A percentile compares a stretch with the other conserved stretches of the same genome.
phyloP scores from a whole-genome alignment of 2,113 vertebrate genomes.

The Octodon degus region DNA sequence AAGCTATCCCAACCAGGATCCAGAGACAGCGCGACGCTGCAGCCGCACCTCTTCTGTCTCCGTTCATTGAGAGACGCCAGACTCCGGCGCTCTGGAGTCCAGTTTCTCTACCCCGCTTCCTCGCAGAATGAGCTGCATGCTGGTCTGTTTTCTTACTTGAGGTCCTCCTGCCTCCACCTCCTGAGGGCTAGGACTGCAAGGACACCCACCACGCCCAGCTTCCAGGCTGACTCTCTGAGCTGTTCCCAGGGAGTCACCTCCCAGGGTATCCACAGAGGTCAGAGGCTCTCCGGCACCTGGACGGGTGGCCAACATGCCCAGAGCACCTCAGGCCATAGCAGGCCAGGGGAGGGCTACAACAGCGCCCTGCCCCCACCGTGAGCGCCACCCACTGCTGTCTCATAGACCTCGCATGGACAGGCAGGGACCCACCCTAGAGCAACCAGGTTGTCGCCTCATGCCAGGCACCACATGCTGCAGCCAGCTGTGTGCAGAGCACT shows the following conservation, averaged over 20 bases:
- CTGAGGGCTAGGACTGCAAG: background rate
- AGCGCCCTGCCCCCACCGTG: background rate
- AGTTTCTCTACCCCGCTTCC: background rate
- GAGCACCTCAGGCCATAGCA: background rate
- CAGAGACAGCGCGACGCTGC: rapidly evolving
- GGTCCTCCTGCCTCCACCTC: background rate
- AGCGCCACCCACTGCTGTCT: background rate
- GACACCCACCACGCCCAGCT: background rate
- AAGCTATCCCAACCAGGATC: background rate
- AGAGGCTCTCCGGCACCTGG: background rate
- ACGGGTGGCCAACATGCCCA: background rate
- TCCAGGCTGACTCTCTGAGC: background rate
- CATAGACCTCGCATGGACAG: background rate
- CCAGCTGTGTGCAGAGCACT: background rate
- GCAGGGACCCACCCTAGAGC: background rate
- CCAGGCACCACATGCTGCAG: background rate
- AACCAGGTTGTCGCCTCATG: background rate
- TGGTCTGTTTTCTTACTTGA: background rate
- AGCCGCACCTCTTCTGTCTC: rapidly evolving
- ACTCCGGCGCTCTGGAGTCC: background rate
- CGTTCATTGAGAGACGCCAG: background rate
- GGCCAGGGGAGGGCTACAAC: background rate
- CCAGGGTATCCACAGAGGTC: background rate
- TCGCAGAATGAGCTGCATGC: background rate
- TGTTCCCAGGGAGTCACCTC: background rate